Evolutionary conservation across 2,113 vertebrate genomes (phyloP), one percentile per base, ranked within the genome.

Genomic region (Copsychus sechellarum): DNA sequence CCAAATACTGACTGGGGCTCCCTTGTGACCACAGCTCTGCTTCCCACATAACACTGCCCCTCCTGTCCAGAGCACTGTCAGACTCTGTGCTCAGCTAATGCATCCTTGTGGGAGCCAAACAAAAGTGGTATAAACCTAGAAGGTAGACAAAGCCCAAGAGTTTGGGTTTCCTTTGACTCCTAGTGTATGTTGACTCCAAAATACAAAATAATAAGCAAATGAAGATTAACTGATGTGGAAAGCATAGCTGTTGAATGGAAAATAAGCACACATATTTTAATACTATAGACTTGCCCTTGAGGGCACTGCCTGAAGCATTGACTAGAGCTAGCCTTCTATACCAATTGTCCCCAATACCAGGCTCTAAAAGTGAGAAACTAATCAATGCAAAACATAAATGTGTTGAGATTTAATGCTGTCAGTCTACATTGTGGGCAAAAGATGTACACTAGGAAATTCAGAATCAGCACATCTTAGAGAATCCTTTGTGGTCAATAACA

Each of bases 31-130:
- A 31, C 51, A 76, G 82, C 42, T 21, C 43, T 66, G 67, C 57
- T 36, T 6, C 67, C 33, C 60, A 23, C 4, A 2, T 0, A 25
- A 15, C 21, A 1, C 6, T 5, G 20, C 5, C 34, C 24, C 22
- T 42, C 7, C 33, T 45, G 58, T 25, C 20, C 5, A 1, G n/a
- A 45, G 48, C 33, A 14, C 24, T 20, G 25, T 20, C 43, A 45
- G 28, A 6, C 11, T 47, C 25, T 3, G 23, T 16, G 74, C 81
- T 31, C 34, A 57, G 47, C 51, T 36, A 15, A 31, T 14, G 51
- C n/a, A 22, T 7, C 14, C 6, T 4, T 24, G 24, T 24, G 51
- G 20, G 14, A 34, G 31, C 36, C 70, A 53, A 51, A 70, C 5
- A 26, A 8, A 70, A 74, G 20, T 11, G 1, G 1, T n/a, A n/a